A percentile compares a stretch with the other conserved stretches of the same genome.
Evolutionary conservation across 2,113 vertebrate genomes (phyloP).

Genomic region (Electrona antarctica): DNA sequence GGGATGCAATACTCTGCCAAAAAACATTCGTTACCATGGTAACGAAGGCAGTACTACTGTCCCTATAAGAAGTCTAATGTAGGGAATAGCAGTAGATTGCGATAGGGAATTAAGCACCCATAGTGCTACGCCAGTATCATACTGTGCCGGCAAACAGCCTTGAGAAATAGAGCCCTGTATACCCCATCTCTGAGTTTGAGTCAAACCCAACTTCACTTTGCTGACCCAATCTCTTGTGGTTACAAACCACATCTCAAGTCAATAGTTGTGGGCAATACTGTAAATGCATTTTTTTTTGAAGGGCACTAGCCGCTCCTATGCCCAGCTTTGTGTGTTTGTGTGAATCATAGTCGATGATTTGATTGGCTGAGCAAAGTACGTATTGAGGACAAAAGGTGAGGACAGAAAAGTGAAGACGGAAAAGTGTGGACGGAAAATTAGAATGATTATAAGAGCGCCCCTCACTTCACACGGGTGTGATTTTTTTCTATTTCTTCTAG

Average conservation of each 20-base stretch:
- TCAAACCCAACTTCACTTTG: constrained; percentile 18
- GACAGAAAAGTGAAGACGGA: too few relatives aligned
- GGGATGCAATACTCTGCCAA: constrained; percentile 47
- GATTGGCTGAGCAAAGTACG: too few relatives aligned
- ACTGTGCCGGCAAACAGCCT: constrained; percentile 22
- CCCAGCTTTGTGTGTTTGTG: too few relatives aligned
- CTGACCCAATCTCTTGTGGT: not conserved
- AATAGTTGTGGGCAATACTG: too few relatives aligned
- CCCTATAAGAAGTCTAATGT: constrained; percentile 57
- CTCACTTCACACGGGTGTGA: too few relatives aligned
- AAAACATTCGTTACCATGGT: constrained; percentile 54
- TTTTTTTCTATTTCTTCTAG: too few relatives aligned
- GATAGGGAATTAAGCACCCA: constrained; percentile 43
- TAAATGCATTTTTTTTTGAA: too few relatives aligned
- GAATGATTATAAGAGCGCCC: too few relatives aligned
- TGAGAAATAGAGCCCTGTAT: not conserved
- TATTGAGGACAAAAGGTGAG: too few relatives aligned
- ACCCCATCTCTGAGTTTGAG: not conserved
- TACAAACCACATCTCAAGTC: constrained; percentile 10
- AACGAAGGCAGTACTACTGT: constrained; percentile 56
- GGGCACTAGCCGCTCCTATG: too few relatives aligned
- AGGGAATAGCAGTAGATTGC: constrained; percentile 45
- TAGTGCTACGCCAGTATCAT: not conserved
- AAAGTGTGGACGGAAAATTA: too few relatives aligned
- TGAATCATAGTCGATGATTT: too few relatives aligned